Base-by-base conservation (phyloP, 2,797 vertebrate species). In the Cynodonichthys magdalenae region DNA sequence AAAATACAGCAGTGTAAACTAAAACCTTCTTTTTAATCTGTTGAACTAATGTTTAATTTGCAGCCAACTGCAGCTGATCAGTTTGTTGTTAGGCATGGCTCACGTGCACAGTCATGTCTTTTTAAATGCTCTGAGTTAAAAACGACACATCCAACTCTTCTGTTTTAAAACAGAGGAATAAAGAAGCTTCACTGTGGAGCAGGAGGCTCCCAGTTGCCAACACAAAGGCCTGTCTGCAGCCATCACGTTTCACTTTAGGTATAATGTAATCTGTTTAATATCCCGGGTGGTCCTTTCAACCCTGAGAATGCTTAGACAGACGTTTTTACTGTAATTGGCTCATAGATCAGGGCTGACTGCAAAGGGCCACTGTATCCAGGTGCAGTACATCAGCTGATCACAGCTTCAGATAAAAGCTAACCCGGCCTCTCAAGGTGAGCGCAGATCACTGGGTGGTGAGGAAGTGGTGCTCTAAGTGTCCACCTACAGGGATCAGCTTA, bases 181-280 rank as follows among this genome's bases (percentile, higher is more conserved):
- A 53, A 72, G 74, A 49, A 27, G 28, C 63, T 54, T 34, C 14
- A 49, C 5, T 17, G 36, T 18, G 46, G 52, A 12, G 54, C 57
- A 53, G 31, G 59, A 66, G 63, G 60, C 54, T 69, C 60, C 74
- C 69, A 63, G 51, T 66, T 28, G 36, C 34, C 49, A 65, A 54
- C 68, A 79, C 65, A 77, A 82, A 75, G 54, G 44, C 53, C 74
- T 83, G 79, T 80, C 72, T 17, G 55, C 80, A 76, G 82, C 83
- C 87, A 88, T 77, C 76, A 75, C 80, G 74, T 77, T 87, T 87
- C 81, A 84, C 74, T 90, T 66, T 78, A 75, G 77, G 71, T 80
- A 81, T 86, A 85, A 89, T 87, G 83, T 82, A 84, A 88, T 90
- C 75, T 73, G 63, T 90, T 82, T 88, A 89, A 90, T 86, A 90